phyloP scores from a whole-genome alignment of 2,113 vertebrate species.

The Pelobates fuscus region DNA sequence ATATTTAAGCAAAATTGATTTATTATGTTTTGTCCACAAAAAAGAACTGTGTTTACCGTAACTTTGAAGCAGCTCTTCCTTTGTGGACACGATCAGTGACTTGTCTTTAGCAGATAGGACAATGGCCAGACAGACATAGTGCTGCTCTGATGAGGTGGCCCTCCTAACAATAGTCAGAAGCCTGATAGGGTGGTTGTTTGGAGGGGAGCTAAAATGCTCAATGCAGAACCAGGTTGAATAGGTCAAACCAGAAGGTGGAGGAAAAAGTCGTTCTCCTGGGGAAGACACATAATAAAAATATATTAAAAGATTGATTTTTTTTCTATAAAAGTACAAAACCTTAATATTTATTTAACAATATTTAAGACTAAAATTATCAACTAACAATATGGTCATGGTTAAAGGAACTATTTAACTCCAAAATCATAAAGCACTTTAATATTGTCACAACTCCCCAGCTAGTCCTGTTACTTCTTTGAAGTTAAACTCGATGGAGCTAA shows the following conservation, averaged over 20 bases:
- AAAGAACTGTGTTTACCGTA: slow-evolving; percentile 74
- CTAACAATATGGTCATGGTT: too few species aligned
- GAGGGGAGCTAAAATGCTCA: slow-evolving; percentile 83
- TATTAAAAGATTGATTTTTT: too few species aligned
- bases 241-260: slow-evolving; percentile 91
- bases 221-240: slow-evolving; percentile 97
- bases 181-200: slow-evolving; percentile 85
- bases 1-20: too few species aligned
- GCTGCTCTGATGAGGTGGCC: slow-evolving; percentile 93
- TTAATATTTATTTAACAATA: too few species aligned
- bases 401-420: too few species aligned
- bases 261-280: slow-evolving; percentile 93
- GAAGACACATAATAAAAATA: neutral
- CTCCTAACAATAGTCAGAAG: slow-evolving; percentile 88
- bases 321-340: neutral
- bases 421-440: too few species aligned
- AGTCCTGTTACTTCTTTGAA: too few species aligned
- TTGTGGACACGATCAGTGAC: slow-evolving; percentile 92
- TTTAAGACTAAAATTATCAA: too few species aligned
- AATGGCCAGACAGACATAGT: slow-evolving; percentile 89
- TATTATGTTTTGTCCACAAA: too few species aligned
- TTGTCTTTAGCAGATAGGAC: slow-evolving; percentile 90
- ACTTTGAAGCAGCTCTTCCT: slow-evolving; percentile 93
- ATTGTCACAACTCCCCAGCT: too few species aligned
- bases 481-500: too few species aligned